phyloP scores from a whole-genome alignment of 2,113 vertebrate species.

The Columba janthina region DNA sequence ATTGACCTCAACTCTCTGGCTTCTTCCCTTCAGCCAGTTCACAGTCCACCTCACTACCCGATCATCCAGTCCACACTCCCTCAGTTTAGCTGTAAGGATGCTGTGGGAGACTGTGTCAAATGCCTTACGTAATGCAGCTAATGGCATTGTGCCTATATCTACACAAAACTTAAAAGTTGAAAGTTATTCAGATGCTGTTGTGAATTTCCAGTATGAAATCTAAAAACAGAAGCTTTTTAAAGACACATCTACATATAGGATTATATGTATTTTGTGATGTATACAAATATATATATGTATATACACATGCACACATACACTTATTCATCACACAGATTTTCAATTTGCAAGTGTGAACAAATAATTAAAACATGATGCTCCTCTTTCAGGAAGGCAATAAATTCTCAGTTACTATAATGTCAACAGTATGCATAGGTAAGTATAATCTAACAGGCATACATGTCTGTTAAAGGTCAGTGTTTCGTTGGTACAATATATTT shows the following conservation, averaged over 20 bases:
- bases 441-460: background rate
- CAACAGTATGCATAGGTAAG: background rate
- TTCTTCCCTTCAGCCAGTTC: too few species aligned
- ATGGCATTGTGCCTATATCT: background rate
- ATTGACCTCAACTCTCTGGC: too few species aligned
- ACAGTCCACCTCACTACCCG: too few species aligned
- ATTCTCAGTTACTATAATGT: background rate
- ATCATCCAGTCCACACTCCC: too few species aligned
- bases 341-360: background rate
- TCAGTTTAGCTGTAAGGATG: too few species aligned
- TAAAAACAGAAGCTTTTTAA: background rate
- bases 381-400: background rate
- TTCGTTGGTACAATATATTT: background rate
- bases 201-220: background rate
- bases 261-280: accelerated
- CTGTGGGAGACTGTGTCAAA: too few species aligned
- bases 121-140: background rate
- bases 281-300: too few species aligned
- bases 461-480: background rate
- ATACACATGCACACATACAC: accelerated
- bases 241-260: accelerated
- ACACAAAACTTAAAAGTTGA: background rate
- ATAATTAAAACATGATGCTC: background rate
- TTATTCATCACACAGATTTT: background rate
- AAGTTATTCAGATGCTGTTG: background rate